Percentiles rank a stretch among this genome's conserved stretches.
These are phyloP conservation scores for Amblyopsis rosae DNA, from an alignment of 2,113 vertebrate genomes.

Conservation along the genomic window DNA sequence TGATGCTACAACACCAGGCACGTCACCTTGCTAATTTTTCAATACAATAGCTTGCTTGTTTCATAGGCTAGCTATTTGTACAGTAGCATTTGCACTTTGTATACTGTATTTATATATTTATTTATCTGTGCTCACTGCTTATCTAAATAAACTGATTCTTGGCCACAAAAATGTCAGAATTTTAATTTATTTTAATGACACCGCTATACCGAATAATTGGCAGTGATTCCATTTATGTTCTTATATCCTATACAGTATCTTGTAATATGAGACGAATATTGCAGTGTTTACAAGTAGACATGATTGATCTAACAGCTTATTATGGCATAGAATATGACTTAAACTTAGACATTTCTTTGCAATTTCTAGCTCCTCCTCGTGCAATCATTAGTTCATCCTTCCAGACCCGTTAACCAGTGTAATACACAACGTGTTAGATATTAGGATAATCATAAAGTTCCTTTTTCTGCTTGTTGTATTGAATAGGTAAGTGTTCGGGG, in stretches of 20 bases:
- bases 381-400: slow-evolving; percentile 29
- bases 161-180: slow-evolving; percentile 17
- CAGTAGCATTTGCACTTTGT: slow-evolving; percentile 10
- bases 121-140: neutral
- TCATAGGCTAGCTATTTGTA: neutral
- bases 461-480: slow-evolving; percentile 45
- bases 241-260: neutral
- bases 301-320: slow-evolving; percentile 1
- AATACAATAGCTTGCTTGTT: neutral
- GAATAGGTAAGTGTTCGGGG: slow-evolving; percentile 41
- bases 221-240: slow-evolving; percentile 16
- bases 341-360: neutral
- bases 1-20: slow-evolving; percentile 29
- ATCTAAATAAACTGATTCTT: slow-evolving; percentile 10
- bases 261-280: neutral
- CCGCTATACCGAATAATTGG: slow-evolving; percentile 15
- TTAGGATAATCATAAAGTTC: slow-evolving; percentile 39
- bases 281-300: neutral
- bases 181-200: slow-evolving; percentile 20
- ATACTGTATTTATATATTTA: slow-evolving; percentile 12
- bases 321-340: neutral
- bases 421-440: slow-evolving; percentile 55
- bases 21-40: slow-evolving; percentile 17
- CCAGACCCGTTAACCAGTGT: slow-evolving; percentile 44
- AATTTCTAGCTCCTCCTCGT: slow-evolving; percentile 9